Evolutionary conservation across 2,113 vertebrate genomes (phyloP).

Genomic region (Indicator indicator): DNA sequence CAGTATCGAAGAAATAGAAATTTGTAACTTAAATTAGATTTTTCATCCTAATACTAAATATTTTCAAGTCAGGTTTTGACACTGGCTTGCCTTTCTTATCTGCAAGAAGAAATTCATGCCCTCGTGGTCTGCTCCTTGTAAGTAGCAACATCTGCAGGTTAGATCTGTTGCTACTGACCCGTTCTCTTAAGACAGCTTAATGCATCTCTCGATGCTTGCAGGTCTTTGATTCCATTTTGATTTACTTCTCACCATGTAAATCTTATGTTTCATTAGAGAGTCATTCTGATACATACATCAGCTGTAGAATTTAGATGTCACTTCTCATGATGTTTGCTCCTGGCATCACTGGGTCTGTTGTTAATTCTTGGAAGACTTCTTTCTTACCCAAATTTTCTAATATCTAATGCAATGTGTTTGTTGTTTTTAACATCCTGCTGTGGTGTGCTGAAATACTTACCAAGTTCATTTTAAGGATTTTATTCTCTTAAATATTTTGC

Average conservation of each 20-base stretch:
- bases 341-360: background rate
- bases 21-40: background rate
- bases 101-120: background rate
- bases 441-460: background rate
- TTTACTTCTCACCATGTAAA: conserved; percentile 4
- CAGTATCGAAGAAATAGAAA: background rate
- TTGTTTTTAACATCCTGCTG: background rate
- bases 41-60: background rate
- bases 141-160: background rate
- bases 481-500: background rate
- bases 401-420: background rate
- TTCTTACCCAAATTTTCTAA: background rate
- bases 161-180: background rate
- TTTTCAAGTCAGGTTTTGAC: background rate
- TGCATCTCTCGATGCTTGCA: background rate
- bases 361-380: background rate
- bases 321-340: background rate
- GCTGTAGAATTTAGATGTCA: background rate
- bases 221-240: conserved; percentile 8
- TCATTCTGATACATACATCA: background rate
- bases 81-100: background rate
- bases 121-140: background rate
- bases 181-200: background rate
- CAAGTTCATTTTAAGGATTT: background rate
- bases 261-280: background rate